These are phyloP conservation scores for Huso huso DNA, from an alignment of 2,797 vertebrate genomes.

Conservation along the genomic window DNA sequence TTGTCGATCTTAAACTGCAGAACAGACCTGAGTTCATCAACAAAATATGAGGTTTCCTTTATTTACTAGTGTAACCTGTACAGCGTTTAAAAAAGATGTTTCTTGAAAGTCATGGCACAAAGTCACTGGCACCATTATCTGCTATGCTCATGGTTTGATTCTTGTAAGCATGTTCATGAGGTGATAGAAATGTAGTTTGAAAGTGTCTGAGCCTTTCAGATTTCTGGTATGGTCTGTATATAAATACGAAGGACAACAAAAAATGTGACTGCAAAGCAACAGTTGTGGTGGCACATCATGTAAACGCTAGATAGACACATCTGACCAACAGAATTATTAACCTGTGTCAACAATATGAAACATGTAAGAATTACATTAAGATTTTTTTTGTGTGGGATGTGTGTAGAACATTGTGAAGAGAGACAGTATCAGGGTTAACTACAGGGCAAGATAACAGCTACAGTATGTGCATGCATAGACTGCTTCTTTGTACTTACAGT, in stretches of 20 bases:
- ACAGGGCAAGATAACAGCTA: neutral
- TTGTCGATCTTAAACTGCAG: too few species aligned
- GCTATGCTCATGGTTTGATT: neutral
- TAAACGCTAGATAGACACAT: conserved; percentile 5
- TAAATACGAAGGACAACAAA: neutral
- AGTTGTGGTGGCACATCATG: neutral
- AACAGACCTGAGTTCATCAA: neutral
- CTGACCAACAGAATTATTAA: conserved; percentile 4
- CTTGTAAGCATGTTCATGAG: neutral
- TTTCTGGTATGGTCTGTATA: neutral
- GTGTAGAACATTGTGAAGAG: neutral
- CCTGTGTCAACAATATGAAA: conserved; percentile 5
- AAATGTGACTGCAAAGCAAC: neutral
- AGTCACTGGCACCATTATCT: neutral
- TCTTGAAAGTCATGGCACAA: neutral
- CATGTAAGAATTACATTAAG: conserved; percentile 3
- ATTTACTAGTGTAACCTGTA: neutral
- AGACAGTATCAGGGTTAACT: conserved; percentile 1
- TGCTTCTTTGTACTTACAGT: neutral
- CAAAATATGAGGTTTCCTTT: neutral
- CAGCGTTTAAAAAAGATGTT: neutral
- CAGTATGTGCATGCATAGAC: neutral
- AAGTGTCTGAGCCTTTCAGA: neutral
- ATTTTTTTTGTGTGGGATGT: neutral
- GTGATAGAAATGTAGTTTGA: neutral